Evolutionary conservation across 1,140 invertebrate species (phyloP), one percentile per base, ranked within the genome.

Genomic region (Conus betulinus): DNA sequence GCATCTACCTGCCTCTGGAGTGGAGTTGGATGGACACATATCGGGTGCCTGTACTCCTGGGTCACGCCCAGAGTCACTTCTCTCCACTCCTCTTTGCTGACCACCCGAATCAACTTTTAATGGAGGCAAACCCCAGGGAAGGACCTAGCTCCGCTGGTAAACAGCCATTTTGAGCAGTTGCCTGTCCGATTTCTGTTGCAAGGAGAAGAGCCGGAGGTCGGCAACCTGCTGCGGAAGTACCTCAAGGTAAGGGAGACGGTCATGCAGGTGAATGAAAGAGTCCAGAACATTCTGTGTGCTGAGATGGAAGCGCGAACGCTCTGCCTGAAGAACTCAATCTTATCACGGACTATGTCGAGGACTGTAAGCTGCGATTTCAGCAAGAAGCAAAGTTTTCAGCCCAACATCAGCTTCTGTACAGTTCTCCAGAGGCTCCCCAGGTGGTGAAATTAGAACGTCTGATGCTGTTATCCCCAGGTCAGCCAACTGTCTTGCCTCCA

Each of bases 21-120:
- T 96, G 97, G 91, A 76, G 89, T 23, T 96, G 97, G 0, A 94
- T 95, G 17, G 95, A 96, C 85, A 98, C 98, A 95, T 96, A 92
- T 89, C 92, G 94, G 85, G 91, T 85, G 76, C 95, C 94, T 20
- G 88, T 95, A 20, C 84, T 98, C 55, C 94, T 98, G 57, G 97
- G 97, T 20, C 98, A 98, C 94, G 97, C 98, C 94, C 97, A 97
- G 71, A 97, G 97, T 15, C 98, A 98, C 94, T 98, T 98, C 95
- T 98, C 97, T 10, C 97, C 98, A 3, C 94, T 98, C 25, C 87
- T 95, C 7, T 90, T 89, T n/a, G 88, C 91, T n/a, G 87, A 91
- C 13, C 88, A 89, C n/a, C 57, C 85, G 39, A n/a, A 83, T 5
- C 67, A 55, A 1, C 15, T 25, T 25, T 67, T 55, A 39, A 87